Evolutionary conservation across 2,888 invertebrate species (phyloP).

Genomic region (Melanostoma mellinum): DNA sequence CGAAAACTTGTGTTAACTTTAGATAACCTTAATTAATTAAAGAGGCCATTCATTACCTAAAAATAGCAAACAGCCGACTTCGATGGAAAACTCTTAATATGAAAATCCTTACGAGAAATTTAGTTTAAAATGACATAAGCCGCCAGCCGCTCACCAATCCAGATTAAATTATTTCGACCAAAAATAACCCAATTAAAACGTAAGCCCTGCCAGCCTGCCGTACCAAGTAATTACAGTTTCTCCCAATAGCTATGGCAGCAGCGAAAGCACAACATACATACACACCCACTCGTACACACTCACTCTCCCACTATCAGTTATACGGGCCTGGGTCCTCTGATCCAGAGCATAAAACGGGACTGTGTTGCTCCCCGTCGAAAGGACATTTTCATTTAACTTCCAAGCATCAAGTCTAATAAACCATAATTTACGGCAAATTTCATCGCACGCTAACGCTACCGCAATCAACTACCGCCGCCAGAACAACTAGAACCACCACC

Average conservation of each 20-base stretch:
- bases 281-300: conserved; percentile 2
- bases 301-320: not conserved
- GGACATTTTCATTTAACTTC: conserved; percentile 70
- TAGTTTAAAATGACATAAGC: conserved; percentile 58
- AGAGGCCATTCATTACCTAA: conserved; percentile 33
- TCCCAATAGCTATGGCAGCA: conserved; percentile 6
- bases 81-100: conserved; percentile 40
- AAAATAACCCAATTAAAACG: conserved; percentile 71
- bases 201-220: conserved; percentile 44
- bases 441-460: conserved; percentile 59
- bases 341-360: conserved; percentile 12
- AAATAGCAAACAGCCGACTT: not conserved
- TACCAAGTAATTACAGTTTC: conserved; percentile 56
- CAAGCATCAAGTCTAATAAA: conserved; percentile 69
- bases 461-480: conserved; percentile 51
- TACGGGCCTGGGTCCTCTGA: conserved; percentile 14
- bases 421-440: conserved; percentile 72
- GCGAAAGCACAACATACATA: conserved; percentile 3
- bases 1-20: conserved; percentile 21
- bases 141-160: conserved; percentile 45
- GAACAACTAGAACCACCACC: conserved; percentile 5
- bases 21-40: conserved; percentile 52
- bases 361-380: conserved; percentile 19
- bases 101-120: conserved; percentile 48
- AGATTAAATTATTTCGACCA: conserved; percentile 69